phyloP scores from a whole-genome alignment of 2,797 vertebrate genomes.

The Betta splendens region DNA sequence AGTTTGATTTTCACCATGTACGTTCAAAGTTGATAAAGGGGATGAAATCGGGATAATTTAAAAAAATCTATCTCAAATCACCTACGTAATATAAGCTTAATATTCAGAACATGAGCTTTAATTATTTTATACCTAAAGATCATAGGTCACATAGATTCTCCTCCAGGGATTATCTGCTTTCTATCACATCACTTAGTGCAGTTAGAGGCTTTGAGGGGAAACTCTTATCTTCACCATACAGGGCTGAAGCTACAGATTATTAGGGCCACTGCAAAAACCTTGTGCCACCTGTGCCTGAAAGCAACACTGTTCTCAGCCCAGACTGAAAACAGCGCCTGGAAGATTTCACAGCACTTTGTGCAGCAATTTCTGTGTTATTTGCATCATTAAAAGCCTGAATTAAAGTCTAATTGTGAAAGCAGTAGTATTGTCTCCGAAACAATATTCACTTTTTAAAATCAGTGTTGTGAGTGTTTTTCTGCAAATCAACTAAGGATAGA shows the following conservation, averaged over 20 bases:
- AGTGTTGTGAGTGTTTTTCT: no score
- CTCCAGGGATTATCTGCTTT: slow-evolving; percentile 53
- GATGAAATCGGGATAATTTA: neutral
- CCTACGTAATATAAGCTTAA: slow-evolving; percentile 4
- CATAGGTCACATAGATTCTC: slow-evolving; percentile 39
- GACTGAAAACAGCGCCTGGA: slow-evolving; percentile 17
- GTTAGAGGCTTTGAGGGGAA: slow-evolving; percentile 43
- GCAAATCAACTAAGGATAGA: no score
- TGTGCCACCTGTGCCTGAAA: slow-evolving; percentile 29
- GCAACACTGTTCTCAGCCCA: slow-evolving; percentile 22
- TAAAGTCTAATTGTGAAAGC: no score
- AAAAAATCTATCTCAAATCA: slow-evolving; percentile 7
- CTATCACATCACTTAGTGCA: slow-evolving; percentile 39
- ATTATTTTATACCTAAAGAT: slow-evolving; percentile 43
- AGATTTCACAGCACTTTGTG: no score
- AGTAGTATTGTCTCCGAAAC: no score
- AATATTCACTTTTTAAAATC: no score
- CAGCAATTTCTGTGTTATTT: no score
- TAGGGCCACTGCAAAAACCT: slow-evolving; percentile 31
- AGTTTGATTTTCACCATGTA: slow-evolving; percentile 6
- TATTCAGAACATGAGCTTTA: slow-evolving; percentile 16
- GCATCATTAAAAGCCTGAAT: no score
- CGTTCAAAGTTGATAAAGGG: slow-evolving; percentile 11
- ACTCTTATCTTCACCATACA: slow-evolving; percentile 66
- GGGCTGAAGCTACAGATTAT: slow-evolving; percentile 49